Percentiles rank a stretch among this genome's conserved stretches.
Evolutionary conservation across 2,888 invertebrate species (phyloP).

Genomic region (Drosophila prolongata): DNA sequence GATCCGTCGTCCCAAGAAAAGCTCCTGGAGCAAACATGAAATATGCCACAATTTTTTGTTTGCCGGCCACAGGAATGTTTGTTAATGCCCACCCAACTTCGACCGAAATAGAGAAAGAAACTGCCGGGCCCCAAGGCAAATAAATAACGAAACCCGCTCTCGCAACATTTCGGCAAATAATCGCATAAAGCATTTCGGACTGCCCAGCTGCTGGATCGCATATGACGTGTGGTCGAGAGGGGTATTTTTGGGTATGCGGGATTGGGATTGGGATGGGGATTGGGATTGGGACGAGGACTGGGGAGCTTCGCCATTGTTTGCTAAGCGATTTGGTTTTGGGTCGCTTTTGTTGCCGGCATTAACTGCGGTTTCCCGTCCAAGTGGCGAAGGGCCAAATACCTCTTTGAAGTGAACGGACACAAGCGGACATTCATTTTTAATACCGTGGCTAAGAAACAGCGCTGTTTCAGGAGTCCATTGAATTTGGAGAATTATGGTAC

Average conservation of each 20-base stretch:
- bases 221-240: constrained; percentile 45
- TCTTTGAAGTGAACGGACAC: constrained; percentile 70
- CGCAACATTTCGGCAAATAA: constrained; percentile 79
- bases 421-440: not conserved
- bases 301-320: constrained; percentile 64
- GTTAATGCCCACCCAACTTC: constrained; percentile 47
- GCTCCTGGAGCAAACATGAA: constrained; percentile 73
- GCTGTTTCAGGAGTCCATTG: too few species aligned
- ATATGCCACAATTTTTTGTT: constrained; percentile 72
- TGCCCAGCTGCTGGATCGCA: constrained; percentile 71
- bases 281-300: too few species aligned
- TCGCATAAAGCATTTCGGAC: constrained; percentile 78
- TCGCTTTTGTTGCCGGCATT: constrained; percentile 49
- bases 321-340: constrained; percentile 68
- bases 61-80: constrained; percentile 68
- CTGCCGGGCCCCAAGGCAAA: constrained; percentile 59
- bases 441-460: not conserved
- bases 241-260: not conserved
- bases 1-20: constrained; percentile 46
- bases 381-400: constrained; percentile 4
- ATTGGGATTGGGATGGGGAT: not conserved
- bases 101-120: constrained; percentile 14
- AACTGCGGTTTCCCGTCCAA: constrained; percentile 59
- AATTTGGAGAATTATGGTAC: too few species aligned
- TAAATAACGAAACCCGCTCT: constrained; percentile 70